phyloP scores from a whole-genome alignment of 2,113 vertebrate genomes.

The Aspiorhynchus laticeps region DNA sequence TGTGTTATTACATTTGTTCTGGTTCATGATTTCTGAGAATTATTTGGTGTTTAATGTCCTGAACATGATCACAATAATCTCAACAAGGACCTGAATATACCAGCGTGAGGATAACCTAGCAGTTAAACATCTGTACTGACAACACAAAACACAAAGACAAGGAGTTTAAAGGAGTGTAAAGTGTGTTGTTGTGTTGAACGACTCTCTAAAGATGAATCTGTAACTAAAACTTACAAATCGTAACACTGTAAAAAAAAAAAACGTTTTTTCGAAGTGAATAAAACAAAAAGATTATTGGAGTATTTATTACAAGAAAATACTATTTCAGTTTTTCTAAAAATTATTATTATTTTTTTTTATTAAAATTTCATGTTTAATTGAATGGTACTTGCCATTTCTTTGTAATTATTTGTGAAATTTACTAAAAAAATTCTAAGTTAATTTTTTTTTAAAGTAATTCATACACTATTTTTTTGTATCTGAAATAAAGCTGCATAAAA shows the following conservation, averaged over 20 bases:
- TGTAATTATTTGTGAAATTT: background rate
- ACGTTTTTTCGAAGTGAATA: too few species aligned
- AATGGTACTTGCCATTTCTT: background rate
- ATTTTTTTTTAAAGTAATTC: too few species aligned
- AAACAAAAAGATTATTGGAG: too few species aligned
- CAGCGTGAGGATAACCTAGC: background rate
- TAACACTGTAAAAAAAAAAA: background rate
- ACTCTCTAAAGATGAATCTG: background rate
- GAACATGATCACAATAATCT: background rate
- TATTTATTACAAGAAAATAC: too few species aligned
- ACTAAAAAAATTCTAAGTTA: background rate
- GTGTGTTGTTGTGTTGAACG: background rate
- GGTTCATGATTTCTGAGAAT: background rate
- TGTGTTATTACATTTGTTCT: background rate
- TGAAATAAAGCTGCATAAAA: background rate
- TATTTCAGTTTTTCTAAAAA: too few species aligned
- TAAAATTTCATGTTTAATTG: background rate
- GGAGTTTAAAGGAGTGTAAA: background rate
- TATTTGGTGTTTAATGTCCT: background rate
- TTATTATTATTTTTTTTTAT: too few species aligned
- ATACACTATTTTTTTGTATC: background rate
- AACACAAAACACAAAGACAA: conserved; percentile 10
- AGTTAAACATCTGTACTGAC: background rate
- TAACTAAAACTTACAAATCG: background rate
- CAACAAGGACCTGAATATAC: background rate